Conservation (phyloP, 2,888 invertebrate genomes). For the Gastracanthus pulcherrimus region DNA sequence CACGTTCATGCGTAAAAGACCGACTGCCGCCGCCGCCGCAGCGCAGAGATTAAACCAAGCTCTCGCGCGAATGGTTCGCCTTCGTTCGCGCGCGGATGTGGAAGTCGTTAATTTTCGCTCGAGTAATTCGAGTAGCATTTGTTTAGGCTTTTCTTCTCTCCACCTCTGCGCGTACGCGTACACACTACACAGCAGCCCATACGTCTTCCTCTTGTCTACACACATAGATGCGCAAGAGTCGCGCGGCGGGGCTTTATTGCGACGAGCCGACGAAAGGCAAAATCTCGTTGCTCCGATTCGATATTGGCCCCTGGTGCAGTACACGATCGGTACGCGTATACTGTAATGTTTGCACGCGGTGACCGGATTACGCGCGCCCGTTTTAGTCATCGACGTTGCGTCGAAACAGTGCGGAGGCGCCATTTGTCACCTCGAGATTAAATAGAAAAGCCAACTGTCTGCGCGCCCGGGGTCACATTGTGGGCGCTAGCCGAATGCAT, state of each 20-base stretch:
- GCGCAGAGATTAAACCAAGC: neutral
- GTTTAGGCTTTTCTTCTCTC: slow-evolving; percentile 38
- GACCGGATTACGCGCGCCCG: slow-evolving; percentile 67
- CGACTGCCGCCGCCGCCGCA: neutral
- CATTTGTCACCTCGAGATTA: slow-evolving; percentile 76
- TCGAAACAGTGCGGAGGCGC: too few species aligned
- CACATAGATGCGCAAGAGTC: neutral
- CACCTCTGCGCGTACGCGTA: neutral
- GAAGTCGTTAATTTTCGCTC: slow-evolving; percentile 55
- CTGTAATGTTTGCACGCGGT: slow-evolving; percentile 67
- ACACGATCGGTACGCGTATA: slow-evolving; percentile 51
- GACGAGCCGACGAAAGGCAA: too few species aligned
- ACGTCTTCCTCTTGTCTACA: too few species aligned
- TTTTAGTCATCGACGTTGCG: slow-evolving; percentile 73
- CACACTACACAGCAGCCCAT: neutral
- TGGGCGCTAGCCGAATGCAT: slow-evolving; percentile 44
- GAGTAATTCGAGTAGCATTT: slow-evolving; percentile 52
- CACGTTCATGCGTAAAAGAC: slow-evolving; percentile 19
- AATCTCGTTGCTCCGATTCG: slow-evolving; percentile 50
- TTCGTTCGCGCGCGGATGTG: slow-evolving; percentile 42
- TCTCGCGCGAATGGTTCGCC: neutral
- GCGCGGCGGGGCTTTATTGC: slow-evolving; percentile 21
- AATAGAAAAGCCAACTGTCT: slow-evolving; percentile 72
- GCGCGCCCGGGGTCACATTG: slow-evolving; percentile 54
- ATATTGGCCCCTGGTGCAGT: slow-evolving; percentile 70